These are phyloP conservation scores for Myoxocephalus aenaeus DNA, from an alignment of 2,797 vertebrate genomes.

Conservation along the genomic window DNA sequence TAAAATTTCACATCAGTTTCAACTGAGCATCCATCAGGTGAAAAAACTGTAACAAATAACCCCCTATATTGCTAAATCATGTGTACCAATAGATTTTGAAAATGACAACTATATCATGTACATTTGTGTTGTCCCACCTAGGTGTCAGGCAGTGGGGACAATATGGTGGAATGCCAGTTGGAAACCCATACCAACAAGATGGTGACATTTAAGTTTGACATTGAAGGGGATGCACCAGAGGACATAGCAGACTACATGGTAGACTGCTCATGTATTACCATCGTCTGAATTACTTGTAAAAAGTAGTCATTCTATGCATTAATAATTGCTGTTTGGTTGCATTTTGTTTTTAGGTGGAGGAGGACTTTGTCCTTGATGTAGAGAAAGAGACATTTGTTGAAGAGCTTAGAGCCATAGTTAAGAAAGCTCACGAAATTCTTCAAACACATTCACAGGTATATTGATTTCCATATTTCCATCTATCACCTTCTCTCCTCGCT, in stretches of 20 bases:
- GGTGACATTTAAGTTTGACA: conserved; percentile 98
- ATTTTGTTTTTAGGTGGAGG: conserved; percentile 87
- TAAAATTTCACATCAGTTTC: conserved; percentile 88
- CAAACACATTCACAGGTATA: conserved; percentile 83
- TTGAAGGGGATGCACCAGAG: conserved; percentile 94
- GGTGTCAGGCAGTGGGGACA: conserved; percentile 93
- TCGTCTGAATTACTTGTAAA: conserved; percentile 1
- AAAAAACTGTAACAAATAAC: background rate
- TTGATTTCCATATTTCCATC: conserved; percentile 2
- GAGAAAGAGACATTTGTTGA: conserved; percentile 94
- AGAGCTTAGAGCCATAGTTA: conserved; percentile 88
- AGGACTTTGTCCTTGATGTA: conserved; percentile 91
- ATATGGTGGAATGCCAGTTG: conserved; percentile 95
- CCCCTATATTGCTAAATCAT: background rate
- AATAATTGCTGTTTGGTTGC: conserved; percentile 11
- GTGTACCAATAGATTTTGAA: background rate
- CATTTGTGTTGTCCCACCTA: conserved; percentile 54
- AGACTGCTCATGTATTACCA: conserved; percentile 33
- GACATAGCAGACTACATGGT: conserved; percentile 97
- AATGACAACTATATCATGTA: background rate
- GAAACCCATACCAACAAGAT: conserved; percentile 97
- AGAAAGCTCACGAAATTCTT: conserved; percentile 89
- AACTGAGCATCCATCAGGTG: conserved; percentile 93
- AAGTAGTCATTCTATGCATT: background rate
- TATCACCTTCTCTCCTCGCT: background rate